phyloP scores from a whole-genome alignment of 2,888 invertebrate genomes.

The Hirtodrosophila alboralis region DNA sequence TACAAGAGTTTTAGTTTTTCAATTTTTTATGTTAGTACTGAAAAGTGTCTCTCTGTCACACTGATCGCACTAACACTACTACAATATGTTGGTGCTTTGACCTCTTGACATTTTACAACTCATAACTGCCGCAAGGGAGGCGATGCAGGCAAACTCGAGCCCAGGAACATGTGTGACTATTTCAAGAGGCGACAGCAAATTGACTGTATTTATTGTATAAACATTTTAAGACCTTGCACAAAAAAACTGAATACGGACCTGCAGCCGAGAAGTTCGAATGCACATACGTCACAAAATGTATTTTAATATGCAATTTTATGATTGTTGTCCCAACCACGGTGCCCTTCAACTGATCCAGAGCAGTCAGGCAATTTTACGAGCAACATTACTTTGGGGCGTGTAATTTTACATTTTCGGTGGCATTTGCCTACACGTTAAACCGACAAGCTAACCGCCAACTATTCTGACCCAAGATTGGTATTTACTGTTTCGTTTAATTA shows the following conservation, averaged over 20 bases:
- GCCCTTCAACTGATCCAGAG: slow-evolving; percentile 15
- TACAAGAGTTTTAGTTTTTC: slow-evolving; percentile 26
- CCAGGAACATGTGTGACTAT: slow-evolving; percentile 68
- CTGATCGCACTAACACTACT: slow-evolving; percentile 26
- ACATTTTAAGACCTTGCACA: slow-evolving; percentile 55
- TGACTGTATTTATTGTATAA: slow-evolving; percentile 79
- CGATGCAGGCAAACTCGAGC: slow-evolving; percentile 32
- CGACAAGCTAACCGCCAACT: slow-evolving; percentile 7
- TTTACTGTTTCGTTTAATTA: slow-evolving; percentile 61
- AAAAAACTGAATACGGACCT: slow-evolving; percentile 2
- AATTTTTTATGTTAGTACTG: no score
- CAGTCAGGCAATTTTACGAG: slow-evolving; percentile 47
- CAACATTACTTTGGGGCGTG: slow-evolving; percentile 33
- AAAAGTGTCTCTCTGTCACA: slow-evolving; percentile 60
- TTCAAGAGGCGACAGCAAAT: slow-evolving; percentile 77
- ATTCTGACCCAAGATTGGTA: slow-evolving; percentile 38
- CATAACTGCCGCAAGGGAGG: slow-evolving; percentile 15
- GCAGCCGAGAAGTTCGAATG: background rate
- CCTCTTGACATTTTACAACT: slow-evolving; percentile 61
- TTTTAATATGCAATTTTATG: slow-evolving; percentile 68
- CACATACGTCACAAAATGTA: slow-evolving; percentile 55
- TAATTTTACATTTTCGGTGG: slow-evolving; percentile 47
- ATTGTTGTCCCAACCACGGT: slow-evolving; percentile 36
- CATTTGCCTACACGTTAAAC: slow-evolving; percentile 48
- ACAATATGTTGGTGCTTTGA: slow-evolving; percentile 51